A percentile compares a stretch with the other conserved stretches of the same genome.
Evolutionary conservation across 2,113 vertebrate species (phyloP).

Genomic region (Kobus ellipsiprymnus): DNA sequence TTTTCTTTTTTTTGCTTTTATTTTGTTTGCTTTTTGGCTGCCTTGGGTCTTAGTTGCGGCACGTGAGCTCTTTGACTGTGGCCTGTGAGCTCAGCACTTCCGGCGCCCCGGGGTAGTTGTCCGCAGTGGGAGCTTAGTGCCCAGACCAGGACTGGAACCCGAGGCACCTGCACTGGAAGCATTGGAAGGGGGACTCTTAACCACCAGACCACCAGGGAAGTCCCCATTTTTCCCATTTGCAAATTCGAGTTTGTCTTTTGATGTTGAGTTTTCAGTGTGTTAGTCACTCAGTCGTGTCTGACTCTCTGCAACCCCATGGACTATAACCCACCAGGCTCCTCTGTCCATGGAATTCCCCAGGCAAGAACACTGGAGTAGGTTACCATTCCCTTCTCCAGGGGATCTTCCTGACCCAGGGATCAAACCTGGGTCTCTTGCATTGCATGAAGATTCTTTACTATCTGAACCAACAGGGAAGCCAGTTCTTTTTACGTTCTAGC

Average conservation of each 20-base stretch:
- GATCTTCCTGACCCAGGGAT: not conserved
- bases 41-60: not conserved
- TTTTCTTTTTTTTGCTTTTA: not conserved
- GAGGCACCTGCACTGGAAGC: not conserved
- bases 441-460: not conserved
- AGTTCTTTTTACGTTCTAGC: not conserved
- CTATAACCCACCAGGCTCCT: not conserved
- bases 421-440: not conserved
- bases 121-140: not conserved
- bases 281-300: not conserved
- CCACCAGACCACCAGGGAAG: not conserved
- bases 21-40: not conserved
- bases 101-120: accelerated
- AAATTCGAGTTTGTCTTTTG: not conserved
- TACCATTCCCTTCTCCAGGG: not conserved
- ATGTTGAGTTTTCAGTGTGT: not conserved
- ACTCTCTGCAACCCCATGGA: not conserved
- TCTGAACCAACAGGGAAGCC: not conserved
- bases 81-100: not conserved
- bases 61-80: not conserved
- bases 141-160: not conserved
- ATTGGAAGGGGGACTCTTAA: not conserved
- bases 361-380: not conserved
- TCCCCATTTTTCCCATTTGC: not conserved
- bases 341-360: not conserved